phyloP scores from a whole-genome alignment of 30 jellyfish, hydroid and myxozoan genomes.

The Nemopilema nomurai region DNA sequence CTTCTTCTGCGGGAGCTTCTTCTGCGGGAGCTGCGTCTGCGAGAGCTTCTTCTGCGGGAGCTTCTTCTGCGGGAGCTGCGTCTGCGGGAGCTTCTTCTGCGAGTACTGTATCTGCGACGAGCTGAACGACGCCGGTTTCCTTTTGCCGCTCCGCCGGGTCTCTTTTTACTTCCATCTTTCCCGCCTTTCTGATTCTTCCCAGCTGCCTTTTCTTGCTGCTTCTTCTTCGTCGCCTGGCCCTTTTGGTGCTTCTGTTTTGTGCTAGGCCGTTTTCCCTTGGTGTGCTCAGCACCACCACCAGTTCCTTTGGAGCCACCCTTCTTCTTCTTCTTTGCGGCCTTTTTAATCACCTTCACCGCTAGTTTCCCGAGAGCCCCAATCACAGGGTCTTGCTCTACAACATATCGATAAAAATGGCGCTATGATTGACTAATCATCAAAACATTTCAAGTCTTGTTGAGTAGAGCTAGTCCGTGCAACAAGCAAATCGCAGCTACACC shows the following conservation, averaged over 20 bases:
- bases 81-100: slow-evolving; percentile 12
- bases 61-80: neutral
- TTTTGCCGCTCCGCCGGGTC: slow-evolving; percentile 19
- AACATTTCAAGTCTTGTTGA: no score
- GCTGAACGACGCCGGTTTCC: slow-evolving; percentile 6
- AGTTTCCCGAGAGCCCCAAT: slow-evolving; percentile 24
- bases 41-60: neutral
- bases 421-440: no score
- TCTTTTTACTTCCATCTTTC: slow-evolving; percentile 55
- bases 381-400: slow-evolving; percentile 2
- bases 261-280: slow-evolving; percentile 45
- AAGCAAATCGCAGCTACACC: no score
- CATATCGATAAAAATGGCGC: neutral
- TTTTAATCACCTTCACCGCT: slow-evolving; percentile 31
- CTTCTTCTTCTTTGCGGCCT: slow-evolving; percentile 5
- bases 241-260: slow-evolving; percentile 39
- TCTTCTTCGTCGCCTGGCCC: slow-evolving; percentile 51
- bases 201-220: slow-evolving; percentile 47
- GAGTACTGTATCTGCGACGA: slow-evolving; percentile 6
- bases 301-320: neutral
- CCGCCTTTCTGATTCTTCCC: slow-evolving; percentile 51
- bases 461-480: no score
- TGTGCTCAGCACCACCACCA: slow-evolving; percentile 31
- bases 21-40: slow-evolving; percentile 12
- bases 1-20: slow-evolving; percentile 7